Evolutionary conservation across 2,888 invertebrate species (phyloP).

Genomic region (Venusia cambrica): DNA sequence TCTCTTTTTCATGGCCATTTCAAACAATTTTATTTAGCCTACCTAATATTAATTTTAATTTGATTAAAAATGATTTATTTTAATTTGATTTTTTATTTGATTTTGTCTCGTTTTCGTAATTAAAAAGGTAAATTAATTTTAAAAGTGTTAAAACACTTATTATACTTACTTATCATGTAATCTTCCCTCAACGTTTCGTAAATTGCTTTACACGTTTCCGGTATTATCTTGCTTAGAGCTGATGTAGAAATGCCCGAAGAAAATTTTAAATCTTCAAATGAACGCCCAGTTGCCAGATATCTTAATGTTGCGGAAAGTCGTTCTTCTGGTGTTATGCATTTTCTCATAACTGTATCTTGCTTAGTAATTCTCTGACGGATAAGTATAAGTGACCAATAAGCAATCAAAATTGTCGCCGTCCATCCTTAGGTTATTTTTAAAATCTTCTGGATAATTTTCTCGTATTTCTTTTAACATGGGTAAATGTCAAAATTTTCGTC

Average conservation of each 20-base stretch:
- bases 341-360: slow-evolving; percentile 20
- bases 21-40: no score
- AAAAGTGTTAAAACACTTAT: no score
- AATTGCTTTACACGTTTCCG: slow-evolving; percentile 25
- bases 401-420: slow-evolving; percentile 19
- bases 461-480: slow-evolving; percentile 21
- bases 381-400: no score
- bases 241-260: slow-evolving; percentile 15
- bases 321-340: slow-evolving; percentile 18
- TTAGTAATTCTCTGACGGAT: slow-evolving; percentile 16
- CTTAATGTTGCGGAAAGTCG: slow-evolving; percentile 18
- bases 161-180: slow-evolving; percentile 15
- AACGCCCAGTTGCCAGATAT: slow-evolving; percentile 20
- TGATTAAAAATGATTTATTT: no score
- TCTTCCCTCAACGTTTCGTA: slow-evolving; percentile 16
- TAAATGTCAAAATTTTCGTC: no score
- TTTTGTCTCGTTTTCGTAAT: no score
- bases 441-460: slow-evolving; percentile 20
- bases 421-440: slow-evolving; percentile 24
- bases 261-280: slow-evolving; percentile 15
- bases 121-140: no score
- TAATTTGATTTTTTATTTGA: no score
- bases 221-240: slow-evolving; percentile 18
- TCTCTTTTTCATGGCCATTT: no score
- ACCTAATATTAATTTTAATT: no score